Percentiles rank a stretch among this genome's conserved stretches.
These are phyloP conservation scores for Geotrupes spiniger DNA, from an alignment of 2,888 invertebrate species.

Conservation along the genomic window DNA sequence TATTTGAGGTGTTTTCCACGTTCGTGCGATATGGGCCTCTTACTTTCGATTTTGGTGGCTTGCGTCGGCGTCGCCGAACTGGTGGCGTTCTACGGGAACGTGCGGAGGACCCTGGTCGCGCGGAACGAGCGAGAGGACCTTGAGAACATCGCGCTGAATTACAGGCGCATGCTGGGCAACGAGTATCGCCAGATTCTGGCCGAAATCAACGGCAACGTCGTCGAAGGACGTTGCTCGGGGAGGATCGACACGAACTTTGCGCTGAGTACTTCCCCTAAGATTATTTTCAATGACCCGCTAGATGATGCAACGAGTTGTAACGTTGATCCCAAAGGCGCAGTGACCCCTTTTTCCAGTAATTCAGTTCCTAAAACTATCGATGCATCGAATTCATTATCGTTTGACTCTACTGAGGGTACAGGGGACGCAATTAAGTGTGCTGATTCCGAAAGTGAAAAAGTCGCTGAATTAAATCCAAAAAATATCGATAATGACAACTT, in stretches of 20 bases:
- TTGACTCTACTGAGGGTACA: no score
- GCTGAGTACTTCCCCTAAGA: conserved; percentile 15
- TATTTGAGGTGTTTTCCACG: no score
- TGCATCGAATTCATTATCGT: no score
- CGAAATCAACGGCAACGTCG: conserved; percentile 48
- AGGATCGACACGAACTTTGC: conserved; percentile 51
- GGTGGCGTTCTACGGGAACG: conserved; percentile 57
- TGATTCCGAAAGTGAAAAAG: no score
- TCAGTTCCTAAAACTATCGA: no score
- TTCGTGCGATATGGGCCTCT: conserved; percentile 66
- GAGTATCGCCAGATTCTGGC: conserved; percentile 46
- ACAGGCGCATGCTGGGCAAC: conserved; percentile 12
- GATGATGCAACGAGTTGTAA: not conserved
- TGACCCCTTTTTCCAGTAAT: no score
- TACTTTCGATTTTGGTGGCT: conserved; percentile 70
- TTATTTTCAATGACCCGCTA: conserved; percentile 10
- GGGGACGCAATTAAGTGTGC: no score
- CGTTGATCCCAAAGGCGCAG: no score
- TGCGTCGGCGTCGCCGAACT: conserved; percentile 75
- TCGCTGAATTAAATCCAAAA: no score
- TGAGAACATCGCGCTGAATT: conserved; percentile 43
- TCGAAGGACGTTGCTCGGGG: conserved; percentile 49
- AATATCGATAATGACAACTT: conserved; percentile 5
- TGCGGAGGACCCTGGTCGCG: conserved; percentile 47
- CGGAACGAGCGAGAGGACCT: conserved; percentile 40